Conservation (phyloP, 1,140 invertebrate species). For the Melanaphis sacchari region DNA sequence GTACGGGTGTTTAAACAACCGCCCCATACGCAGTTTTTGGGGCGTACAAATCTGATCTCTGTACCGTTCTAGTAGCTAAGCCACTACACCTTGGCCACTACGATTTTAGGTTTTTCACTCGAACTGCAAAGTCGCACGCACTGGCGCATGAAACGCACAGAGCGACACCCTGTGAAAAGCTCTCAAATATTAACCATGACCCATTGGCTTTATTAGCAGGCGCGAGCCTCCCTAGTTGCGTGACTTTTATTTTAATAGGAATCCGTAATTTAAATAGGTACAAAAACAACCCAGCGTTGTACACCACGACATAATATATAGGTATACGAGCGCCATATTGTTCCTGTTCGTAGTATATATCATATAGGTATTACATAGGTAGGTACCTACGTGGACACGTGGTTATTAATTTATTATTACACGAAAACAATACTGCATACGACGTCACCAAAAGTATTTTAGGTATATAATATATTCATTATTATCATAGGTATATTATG, state of each 20-base stretch:
- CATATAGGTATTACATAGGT: not conserved
- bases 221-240: not conserved
- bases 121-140: not conserved
- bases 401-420: slow-evolving; percentile 6
- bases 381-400: not conserved
- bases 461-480: not conserved
- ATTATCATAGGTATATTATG: too few relatives aligned
- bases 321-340: not conserved
- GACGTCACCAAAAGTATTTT: not conserved
- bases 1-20: not conserved
- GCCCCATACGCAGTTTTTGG: not conserved
- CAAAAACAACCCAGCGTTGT: not conserved
- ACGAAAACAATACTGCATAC: not conserved
- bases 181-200: slow-evolving; percentile 50
- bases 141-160: not conserved
- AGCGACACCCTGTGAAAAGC: slow-evolving; percentile 42
- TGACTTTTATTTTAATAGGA: slow-evolving; percentile 51
- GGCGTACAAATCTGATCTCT: not conserved
- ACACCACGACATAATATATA: not conserved
- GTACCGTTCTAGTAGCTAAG: too few relatives aligned
- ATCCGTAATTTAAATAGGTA: slow-evolving; percentile 46
- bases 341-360: not conserved
- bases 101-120: not conserved
- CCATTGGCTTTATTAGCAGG: slow-evolving; percentile 29
- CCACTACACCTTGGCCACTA: not conserved